phyloP scores from a whole-genome alignment of 2,113 vertebrate species.

The Danio rerio region GRCz12tu NC_133196.1:26187501-26188000 shows the following conservation, averaged over 20 bases:
- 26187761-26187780: too few species aligned
- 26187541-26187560: neutral
- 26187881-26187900: neutral
- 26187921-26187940: neutral
- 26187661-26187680: neutral
- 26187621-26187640: neutral
- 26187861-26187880: too few species aligned
- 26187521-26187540: constrained; percentile 7
- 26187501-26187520: constrained; percentile 12
- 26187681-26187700: neutral
- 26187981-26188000: neutral
- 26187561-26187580: neutral
- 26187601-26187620: neutral
- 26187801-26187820: too few species aligned
- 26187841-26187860: too few species aligned
- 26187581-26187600: neutral
- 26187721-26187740: too few species aligned
- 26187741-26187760: too few species aligned
- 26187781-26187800: too few species aligned
- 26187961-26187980: neutral
- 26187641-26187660: neutral
- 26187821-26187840: too few species aligned
- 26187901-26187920: neutral
- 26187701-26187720: neutral
- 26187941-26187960: neutral